phyloP scores from a whole-genome alignment of 2,888 invertebrate species.

The Andricus quercusramuli region DNA sequence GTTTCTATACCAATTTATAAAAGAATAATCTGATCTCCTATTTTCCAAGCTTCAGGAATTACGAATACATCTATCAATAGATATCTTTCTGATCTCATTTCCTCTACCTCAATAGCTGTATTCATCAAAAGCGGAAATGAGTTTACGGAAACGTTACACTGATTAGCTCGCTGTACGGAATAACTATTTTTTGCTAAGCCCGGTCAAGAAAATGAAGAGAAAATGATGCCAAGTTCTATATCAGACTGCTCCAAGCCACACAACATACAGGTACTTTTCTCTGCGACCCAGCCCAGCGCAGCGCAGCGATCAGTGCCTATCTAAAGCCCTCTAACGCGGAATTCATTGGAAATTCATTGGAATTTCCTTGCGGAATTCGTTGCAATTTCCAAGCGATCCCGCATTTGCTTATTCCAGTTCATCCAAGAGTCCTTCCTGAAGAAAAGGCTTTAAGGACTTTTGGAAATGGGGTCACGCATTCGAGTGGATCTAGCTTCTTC shows the following conservation, averaged over 20 bases:
- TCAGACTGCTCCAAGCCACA: background rate
- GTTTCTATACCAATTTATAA: no score
- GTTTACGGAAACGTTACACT: background rate
- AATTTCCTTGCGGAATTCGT: slow-evolving; percentile 25
- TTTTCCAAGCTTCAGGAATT: background rate
- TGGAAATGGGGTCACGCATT: slow-evolving; percentile 33
- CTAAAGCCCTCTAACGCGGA: background rate
- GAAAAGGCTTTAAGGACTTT: slow-evolving; percentile 37
- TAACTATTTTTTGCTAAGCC: background rate
- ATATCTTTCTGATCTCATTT: background rate
- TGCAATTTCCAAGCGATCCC: slow-evolving; percentile 14
- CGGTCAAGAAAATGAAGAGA: background rate
- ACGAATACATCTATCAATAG: background rate
- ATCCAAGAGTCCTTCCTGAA: slow-evolving; percentile 22
- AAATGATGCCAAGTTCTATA: background rate
- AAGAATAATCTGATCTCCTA: background rate
- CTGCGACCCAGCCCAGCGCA: background rate
- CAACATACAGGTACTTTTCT: background rate
- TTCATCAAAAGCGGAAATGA: background rate
- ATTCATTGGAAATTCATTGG: slow-evolving; percentile 26
- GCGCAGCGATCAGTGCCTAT: background rate
- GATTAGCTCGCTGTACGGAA: background rate
- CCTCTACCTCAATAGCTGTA: background rate
- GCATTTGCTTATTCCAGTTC: slow-evolving; percentile 36
- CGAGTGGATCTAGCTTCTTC: slow-evolving; percentile 7